Base-by-base conservation (phyloP, 1,140 invertebrate genomes). In the Helicoverpa armigera region DNA sequence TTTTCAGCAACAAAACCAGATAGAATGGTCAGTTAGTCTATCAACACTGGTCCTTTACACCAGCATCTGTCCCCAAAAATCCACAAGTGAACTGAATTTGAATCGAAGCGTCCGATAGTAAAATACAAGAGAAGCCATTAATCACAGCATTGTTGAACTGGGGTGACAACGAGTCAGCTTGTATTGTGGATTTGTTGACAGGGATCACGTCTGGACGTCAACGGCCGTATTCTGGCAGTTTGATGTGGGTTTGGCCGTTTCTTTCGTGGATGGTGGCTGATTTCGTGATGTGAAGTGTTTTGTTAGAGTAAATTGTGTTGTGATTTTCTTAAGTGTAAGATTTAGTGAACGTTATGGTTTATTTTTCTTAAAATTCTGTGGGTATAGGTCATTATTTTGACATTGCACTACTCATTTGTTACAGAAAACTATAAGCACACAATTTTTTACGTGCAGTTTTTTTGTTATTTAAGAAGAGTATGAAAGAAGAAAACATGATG, bases 111-210 rank as follows among this genome's bases (percentile, higher is more conserved):
- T 75, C 86, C 86, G 85, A 91, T 91, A 90, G 88, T 86, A 83
- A 82, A 90, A 86, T 88, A 88, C 87, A 90, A 87, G 89, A 90
- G 86, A 82, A 80, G 84, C 79, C 85, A 94, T 94, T 92, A 92
- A 94, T 94, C 92, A 94, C 89, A 89, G 87, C 87, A 92, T 93
- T 94, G 91, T 93, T 90, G 88, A 83, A 82, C 83, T 80, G 76
- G 86, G 87, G 86, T 90, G 92, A 93, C 91, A 89, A 83, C 87
- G 86, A 93, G 88, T 93, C 90, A 91, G 86, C 82, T 86, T 90
- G 89, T 92, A 90, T 91, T 91, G 91, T 90, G 90, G 91, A 94
- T 91, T 92, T 87, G 91, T 88, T 94, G 92, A 94, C 92, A 91
- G 91, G 91, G 91, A 91, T 93, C 91, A 92, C 88, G 89, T 80